Percentiles rank a stretch among this genome's conserved stretches.
Evolutionary conservation across 2,888 invertebrate species (phyloP).

Genomic region (Xestobium rufovillosum): DNA sequence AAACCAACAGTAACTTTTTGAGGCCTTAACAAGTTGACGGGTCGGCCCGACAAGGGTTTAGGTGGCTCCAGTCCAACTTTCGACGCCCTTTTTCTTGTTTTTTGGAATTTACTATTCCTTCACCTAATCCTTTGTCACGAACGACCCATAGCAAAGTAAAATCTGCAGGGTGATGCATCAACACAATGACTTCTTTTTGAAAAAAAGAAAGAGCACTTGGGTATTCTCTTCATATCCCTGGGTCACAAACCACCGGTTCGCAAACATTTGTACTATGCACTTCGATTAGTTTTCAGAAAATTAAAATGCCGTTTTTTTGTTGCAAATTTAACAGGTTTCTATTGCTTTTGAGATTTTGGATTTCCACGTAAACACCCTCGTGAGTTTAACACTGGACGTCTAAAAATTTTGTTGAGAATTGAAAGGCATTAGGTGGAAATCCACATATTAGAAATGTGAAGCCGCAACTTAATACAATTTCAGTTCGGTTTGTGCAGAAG

Average conservation of each 20-base stretch:
- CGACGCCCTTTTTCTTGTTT: background rate
- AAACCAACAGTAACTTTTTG: slow-evolving; percentile 46
- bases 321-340: too few relatives aligned
- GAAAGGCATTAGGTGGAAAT: too few relatives aligned
- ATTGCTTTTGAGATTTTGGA: too few relatives aligned
- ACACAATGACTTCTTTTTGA: slow-evolving; percentile 32
- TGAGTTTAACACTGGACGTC: too few relatives aligned
- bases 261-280: slow-evolving; percentile 41
- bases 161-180: slow-evolving; percentile 42
- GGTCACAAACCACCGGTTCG: slow-evolving; percentile 36
- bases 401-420: too few relatives aligned
- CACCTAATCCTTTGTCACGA: too few relatives aligned
- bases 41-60: slow-evolving; percentile 11
- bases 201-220: slow-evolving; percentile 42
- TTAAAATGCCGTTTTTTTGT: too few relatives aligned
- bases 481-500: slow-evolving; percentile 37
- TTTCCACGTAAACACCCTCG: too few relatives aligned
- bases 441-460: too few relatives aligned
- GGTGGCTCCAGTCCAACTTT: background rate
- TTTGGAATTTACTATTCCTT: too few relatives aligned
- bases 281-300: too few relatives aligned
- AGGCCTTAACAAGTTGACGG: slow-evolving; percentile 41
- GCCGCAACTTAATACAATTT: slow-evolving; percentile 25
- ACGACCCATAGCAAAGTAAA: slow-evolving; percentile 36
- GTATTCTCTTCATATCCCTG: slow-evolving; percentile 42